These are phyloP conservation scores for Lasioglossum malachurum DNA, from an alignment of 2,888 invertebrate species.

Conservation along the genomic window DNA sequence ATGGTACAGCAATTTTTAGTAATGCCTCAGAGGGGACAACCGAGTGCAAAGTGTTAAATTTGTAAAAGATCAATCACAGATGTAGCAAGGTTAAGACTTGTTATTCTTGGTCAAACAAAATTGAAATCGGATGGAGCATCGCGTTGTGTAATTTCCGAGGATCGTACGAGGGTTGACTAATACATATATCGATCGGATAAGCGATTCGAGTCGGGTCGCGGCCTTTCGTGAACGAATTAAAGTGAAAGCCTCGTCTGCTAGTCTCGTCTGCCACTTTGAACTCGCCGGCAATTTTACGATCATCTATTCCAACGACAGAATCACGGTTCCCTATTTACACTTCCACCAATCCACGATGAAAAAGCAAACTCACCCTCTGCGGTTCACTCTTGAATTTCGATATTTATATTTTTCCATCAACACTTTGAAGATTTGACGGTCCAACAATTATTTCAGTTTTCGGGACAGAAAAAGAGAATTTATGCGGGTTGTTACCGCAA, in stretches of 20 bases:
- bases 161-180: slow-evolving; percentile 40
- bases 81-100: neutral
- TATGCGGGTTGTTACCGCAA: slow-evolving; percentile 19
- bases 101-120: neutral
- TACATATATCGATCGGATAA: slow-evolving; percentile 49
- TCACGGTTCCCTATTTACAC: neutral
- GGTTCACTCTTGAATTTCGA: no score
- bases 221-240: slow-evolving; percentile 48
- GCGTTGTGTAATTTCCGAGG: neutral
- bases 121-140: neutral
- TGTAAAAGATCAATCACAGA: neutral
- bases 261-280: neutral
- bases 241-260: slow-evolving; percentile 42
- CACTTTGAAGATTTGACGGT: no score
- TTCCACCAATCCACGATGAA: neutral
- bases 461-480: neutral
- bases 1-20: no score
- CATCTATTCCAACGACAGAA: no score
- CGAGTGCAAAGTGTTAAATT: slow-evolving; percentile 26
- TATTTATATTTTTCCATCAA: no score
- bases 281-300: neutral
- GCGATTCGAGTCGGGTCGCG: slow-evolving; percentile 32
- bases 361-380: neutral
- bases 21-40: no score
- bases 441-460: neutral